Conservation (phyloP, 2,888 invertebrate species). For the Pandemis cinnamomeana region DNA sequence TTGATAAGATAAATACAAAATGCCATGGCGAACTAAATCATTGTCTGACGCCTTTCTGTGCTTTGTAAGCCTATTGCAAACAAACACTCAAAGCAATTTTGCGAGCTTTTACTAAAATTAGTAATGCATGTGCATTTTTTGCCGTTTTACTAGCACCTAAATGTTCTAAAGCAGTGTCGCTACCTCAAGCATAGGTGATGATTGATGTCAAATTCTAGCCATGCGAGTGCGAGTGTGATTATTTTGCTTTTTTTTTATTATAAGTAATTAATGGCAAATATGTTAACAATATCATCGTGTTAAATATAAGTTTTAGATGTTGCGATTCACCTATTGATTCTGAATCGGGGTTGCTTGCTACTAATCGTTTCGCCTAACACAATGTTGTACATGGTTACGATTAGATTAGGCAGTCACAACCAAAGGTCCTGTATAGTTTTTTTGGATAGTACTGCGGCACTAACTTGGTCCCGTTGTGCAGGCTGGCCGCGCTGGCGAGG, state of each 20-base stretch:
- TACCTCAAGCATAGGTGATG: background rate
- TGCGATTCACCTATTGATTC: no score
- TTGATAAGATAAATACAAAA: background rate
- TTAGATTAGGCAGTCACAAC: no score
- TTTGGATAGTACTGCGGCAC: background rate
- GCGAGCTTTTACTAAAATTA: background rate
- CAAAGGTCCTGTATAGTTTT: background rate
- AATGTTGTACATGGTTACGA: no score
- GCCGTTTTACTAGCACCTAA: background rate
- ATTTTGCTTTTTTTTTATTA: background rate
- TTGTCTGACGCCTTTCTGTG: background rate
- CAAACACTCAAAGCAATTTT: background rate
- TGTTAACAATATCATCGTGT: no score
- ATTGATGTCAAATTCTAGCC: background rate
- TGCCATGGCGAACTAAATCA: background rate
- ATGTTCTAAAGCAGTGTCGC: background rate
- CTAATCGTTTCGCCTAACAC: no score
- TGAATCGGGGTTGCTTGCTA: no score
- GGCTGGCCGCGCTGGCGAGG: constrained; percentile 74
- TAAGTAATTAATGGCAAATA: background rate
- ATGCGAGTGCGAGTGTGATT: background rate
- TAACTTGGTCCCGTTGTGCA: constrained; percentile 46
- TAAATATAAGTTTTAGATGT: no score
- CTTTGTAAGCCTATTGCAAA: background rate
- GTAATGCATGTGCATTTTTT: background rate